These are phyloP conservation scores for Caranx ignobilis DNA, from an alignment of 2,113 vertebrate genomes.

Conservation along the genomic window DNA sequence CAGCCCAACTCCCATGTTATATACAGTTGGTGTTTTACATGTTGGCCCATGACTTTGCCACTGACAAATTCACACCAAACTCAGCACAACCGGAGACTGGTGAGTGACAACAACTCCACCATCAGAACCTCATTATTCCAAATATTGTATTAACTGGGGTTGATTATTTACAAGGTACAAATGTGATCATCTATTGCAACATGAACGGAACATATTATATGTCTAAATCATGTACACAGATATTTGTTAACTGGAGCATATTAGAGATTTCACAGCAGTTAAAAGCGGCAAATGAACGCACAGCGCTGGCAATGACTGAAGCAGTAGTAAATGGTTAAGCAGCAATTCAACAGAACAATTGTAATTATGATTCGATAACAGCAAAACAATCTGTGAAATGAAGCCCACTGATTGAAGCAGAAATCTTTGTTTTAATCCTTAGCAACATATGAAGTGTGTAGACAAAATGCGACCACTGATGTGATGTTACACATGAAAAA, in stretches of 20 bases:
- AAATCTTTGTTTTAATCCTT: background rate
- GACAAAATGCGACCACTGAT: background rate
- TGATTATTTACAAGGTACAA: too few species aligned
- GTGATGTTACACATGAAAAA: background rate
- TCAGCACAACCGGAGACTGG: background rate
- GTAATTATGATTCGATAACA: slow-evolving; percentile 5
- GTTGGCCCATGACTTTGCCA: background rate
- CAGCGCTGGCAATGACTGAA: background rate
- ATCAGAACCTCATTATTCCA: background rate
- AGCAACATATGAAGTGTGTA: background rate
- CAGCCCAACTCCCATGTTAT: too few species aligned
- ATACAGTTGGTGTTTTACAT: background rate
- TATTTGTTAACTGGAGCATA: background rate
- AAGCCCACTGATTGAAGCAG: slow-evolving; percentile 9
- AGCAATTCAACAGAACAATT: slow-evolving; percentile 10
- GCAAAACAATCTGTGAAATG: slow-evolving; percentile 8
- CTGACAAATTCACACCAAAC: background rate
- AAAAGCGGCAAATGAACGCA: slow-evolving; percentile 12
- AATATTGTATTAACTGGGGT: too few species aligned
- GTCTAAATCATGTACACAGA: background rate
- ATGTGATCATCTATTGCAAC: background rate
- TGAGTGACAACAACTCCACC: background rate
- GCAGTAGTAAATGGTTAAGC: slow-evolving; percentile 31
- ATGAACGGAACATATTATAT: background rate
- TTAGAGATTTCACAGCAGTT: background rate